A percentile compares a stretch with the other conserved stretches of the same genome.
These are phyloP conservation scores for Heterotis niloticus DNA, from an alignment of 2,113 vertebrate species.

Conservation along the genomic window DNA sequence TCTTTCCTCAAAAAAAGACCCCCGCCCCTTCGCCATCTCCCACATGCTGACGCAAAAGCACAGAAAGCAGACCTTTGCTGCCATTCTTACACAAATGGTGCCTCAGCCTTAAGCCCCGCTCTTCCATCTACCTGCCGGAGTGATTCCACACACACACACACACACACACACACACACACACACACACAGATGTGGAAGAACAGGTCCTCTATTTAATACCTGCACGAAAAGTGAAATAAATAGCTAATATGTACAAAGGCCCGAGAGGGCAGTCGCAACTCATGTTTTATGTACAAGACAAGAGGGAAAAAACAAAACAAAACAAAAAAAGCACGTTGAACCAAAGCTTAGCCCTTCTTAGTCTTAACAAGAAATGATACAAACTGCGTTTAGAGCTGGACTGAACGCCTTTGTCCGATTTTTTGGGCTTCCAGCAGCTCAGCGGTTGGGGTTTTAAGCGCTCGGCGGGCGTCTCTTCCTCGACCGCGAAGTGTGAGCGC, in stretches of 20 bases:
- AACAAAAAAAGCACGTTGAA: conserved; percentile 23
- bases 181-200: conserved; percentile 25
- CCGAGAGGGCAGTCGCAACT: conserved; percentile 32
- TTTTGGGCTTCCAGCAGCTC: background rate
- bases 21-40: background rate
- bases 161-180: conserved; percentile 12
- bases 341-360: conserved; percentile 53
- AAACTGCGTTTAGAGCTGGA: conserved; percentile 17
- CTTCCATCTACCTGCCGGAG: background rate
- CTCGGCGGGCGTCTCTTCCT: no score
- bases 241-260: conserved; percentile 50
- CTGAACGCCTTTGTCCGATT: background rate
- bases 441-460: background rate
- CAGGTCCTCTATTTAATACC: background rate
- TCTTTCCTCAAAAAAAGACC: background rate
- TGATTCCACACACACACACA: conserved; percentile 11
- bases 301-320: conserved; percentile 33
- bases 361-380: conserved; percentile 32
- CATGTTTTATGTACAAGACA: conserved; percentile 32
- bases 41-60: background rate
- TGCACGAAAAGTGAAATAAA: conserved; percentile 52
- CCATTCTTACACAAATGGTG: background rate
- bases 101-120: background rate
- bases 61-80: background rate
- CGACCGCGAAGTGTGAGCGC: no score